A percentile compares a stretch with the other conserved stretches of the same genome.
These are phyloP conservation scores for Cephus pygmeus DNA, from an alignment of 2,888 invertebrate genomes.

Conservation along the genomic window DNA sequence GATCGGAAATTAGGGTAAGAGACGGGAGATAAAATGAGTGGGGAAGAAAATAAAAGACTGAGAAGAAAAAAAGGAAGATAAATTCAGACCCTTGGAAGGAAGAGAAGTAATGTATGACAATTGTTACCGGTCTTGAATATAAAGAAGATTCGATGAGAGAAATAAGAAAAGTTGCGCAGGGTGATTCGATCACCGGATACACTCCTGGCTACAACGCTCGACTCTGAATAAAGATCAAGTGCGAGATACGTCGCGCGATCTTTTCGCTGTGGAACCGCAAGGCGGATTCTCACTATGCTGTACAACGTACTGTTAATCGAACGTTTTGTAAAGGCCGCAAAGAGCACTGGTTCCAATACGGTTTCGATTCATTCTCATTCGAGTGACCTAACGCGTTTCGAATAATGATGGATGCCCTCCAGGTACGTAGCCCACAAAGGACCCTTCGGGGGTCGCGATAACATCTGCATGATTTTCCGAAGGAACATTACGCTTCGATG, in stretches of 20 bases:
- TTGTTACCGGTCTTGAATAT: background rate
- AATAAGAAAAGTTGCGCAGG: background rate
- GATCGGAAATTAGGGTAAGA: background rate
- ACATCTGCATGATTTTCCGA: background rate
- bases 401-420: background rate
- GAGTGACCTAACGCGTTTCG: background rate
- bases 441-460: background rate
- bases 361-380: background rate
- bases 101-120: background rate
- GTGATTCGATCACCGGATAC: background rate
- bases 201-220: constrained; percentile 8
- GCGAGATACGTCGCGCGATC: constrained; percentile 15
- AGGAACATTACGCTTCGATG: background rate
- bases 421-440: background rate
- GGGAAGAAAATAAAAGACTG: background rate
- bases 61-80: background rate
- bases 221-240: constrained; percentile 19
- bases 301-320: background rate
- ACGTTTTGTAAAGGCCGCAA: background rate
- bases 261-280: constrained; percentile 1
- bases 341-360: background rate
- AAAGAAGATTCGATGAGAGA: background rate
- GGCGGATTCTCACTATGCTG: background rate
- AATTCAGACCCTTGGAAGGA: background rate
- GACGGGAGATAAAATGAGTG: background rate